Percentiles rank a stretch among this genome's conserved stretches.
Evolutionary conservation across 1,140 invertebrate species (phyloP).

Genomic region (Phymorhynchus buccinoides): DNA sequence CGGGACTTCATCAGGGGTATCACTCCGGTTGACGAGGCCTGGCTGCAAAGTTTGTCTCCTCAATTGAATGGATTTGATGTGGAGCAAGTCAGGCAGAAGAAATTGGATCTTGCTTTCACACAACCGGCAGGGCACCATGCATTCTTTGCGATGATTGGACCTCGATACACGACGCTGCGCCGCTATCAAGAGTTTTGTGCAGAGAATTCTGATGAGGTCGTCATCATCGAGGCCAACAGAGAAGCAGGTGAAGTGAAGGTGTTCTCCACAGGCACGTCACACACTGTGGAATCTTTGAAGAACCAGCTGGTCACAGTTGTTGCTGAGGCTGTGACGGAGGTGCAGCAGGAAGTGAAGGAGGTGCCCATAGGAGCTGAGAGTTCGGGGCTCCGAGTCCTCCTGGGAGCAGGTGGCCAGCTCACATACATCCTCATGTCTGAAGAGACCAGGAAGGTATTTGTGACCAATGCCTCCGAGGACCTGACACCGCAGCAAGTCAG

Average conservation of each 20-base stretch:
- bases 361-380: conserved; percentile 24
- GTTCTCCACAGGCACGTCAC: conserved; percentile 37
- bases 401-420: conserved; percentile 46
- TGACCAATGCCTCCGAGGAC: conserved; percentile 13
- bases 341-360: conserved; percentile 40
- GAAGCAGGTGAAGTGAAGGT: conserved; percentile 51
- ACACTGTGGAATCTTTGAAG: not conserved
- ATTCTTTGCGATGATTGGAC: conserved; percentile 57
- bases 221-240: conserved; percentile 56
- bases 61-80: conserved; percentile 30
- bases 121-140: conserved; percentile 53
- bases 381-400: conserved; percentile 29
- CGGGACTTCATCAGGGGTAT: conserved; percentile 62
- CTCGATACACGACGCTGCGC: conserved; percentile 52
- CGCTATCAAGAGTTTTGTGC: conserved; percentile 47
- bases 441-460: conserved; percentile 43
- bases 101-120: conserved; percentile 40
- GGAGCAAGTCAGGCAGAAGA: conserved; percentile 47
- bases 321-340: not conserved
- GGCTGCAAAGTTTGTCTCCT: conserved; percentile 29
- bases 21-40: conserved; percentile 54
- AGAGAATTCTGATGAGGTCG: conserved; percentile 35
- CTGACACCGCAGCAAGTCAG: conserved; percentile 34
- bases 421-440: conserved; percentile 44
- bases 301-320: conserved; percentile 19